Evolutionary conservation across 1,140 invertebrate species (phyloP).

Genomic region (Euura lappo): DNA sequence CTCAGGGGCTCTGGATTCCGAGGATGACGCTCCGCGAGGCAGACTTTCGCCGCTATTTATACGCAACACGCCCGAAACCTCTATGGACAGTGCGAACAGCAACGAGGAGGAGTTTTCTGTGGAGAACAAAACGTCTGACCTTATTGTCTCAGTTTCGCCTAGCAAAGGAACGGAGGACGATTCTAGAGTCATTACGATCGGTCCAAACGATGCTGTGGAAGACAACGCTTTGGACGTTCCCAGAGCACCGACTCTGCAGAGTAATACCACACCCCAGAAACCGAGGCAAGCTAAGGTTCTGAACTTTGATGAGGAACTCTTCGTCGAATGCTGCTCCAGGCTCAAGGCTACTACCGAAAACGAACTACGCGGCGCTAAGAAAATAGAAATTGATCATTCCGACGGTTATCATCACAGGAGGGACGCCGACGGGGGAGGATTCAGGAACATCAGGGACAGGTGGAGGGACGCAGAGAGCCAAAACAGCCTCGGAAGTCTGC

Average conservation of each 20-base stretch:
- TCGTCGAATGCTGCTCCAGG: constrained; percentile 57
- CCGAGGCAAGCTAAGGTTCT: constrained; percentile 51
- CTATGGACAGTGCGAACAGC: constrained; percentile 35
- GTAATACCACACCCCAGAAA: constrained; percentile 36
- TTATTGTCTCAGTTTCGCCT: constrained; percentile 37
- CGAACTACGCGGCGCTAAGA: constrained; percentile 54
- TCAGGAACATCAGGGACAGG: constrained; percentile 40
- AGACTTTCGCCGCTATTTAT: constrained; percentile 50
- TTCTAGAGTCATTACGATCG: constrained; percentile 49
- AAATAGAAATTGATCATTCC: constrained; percentile 55
- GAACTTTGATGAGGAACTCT: constrained; percentile 56
- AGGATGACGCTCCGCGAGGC: constrained; percentile 32
- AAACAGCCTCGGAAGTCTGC: constrained; percentile 52
- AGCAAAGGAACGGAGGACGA: constrained; percentile 31
- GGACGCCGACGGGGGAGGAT: constrained; percentile 33
- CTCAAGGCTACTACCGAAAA: constrained; percentile 57
- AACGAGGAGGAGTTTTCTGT: constrained; percentile 25
- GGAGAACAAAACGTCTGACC: constrained; percentile 29
- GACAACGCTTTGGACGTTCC: constrained; percentile 54
- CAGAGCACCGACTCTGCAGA: constrained; percentile 35
- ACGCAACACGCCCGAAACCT: constrained; percentile 45
- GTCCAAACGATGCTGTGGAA: constrained; percentile 53
- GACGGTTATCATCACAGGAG: constrained; percentile 42
- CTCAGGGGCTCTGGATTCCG: constrained; percentile 23
- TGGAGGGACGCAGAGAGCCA: constrained; percentile 56